phyloP scores from a whole-genome alignment of 2,888 invertebrate genomes.

The Dyspetes luteomarginatus region DNA sequence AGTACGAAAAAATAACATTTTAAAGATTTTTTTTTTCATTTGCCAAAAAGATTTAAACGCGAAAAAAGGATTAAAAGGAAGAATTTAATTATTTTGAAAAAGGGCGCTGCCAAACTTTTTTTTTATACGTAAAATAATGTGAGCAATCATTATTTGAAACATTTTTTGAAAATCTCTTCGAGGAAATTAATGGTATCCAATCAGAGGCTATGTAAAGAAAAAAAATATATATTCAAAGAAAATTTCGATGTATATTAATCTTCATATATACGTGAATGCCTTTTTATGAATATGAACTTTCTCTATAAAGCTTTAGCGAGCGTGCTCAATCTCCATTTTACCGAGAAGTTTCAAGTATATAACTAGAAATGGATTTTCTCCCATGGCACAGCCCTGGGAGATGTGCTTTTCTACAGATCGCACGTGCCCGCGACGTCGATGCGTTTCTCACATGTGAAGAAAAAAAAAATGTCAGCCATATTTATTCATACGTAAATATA shows the following conservation, averaged over 20 bases:
- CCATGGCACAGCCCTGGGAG: not conserved
- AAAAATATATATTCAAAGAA: not conserved
- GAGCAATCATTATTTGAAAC: no score
- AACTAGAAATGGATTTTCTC: constrained; percentile 30
- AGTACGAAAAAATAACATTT: no score
- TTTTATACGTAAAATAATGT: no score
- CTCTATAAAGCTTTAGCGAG: constrained; percentile 12
- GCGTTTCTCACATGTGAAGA: not conserved
- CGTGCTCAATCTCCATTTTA: constrained; percentile 52
- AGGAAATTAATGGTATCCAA: no score
- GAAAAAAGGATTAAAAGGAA: no score
- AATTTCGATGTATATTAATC: not conserved
- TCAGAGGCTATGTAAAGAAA: no score
- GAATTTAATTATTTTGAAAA: no score
- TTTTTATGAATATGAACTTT: not conserved
- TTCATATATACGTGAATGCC: not conserved
- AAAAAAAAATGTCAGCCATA: not conserved
- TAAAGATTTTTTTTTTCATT: no score
- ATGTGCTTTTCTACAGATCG: no score
- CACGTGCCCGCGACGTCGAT: not conserved
- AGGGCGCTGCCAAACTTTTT: no score
- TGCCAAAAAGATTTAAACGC: no score
- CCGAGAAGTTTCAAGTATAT: not conserved
- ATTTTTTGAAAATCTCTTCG: no score
- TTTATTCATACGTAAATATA: not conserved